phyloP scores from a whole-genome alignment of 2,888 invertebrate genomes.

The Orthonevra nobilis region DNA sequence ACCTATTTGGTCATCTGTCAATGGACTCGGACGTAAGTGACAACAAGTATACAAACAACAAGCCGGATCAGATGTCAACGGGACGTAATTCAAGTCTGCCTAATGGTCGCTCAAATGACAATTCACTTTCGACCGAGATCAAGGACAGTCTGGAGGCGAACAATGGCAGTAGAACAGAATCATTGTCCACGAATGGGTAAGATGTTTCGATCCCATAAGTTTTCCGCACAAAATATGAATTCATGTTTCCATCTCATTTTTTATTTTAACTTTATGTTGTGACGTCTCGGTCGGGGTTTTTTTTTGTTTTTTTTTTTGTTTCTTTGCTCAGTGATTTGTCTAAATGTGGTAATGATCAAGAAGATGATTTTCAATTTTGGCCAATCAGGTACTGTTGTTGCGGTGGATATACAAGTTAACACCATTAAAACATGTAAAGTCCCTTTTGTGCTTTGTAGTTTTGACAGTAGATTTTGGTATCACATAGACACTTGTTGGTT shows the following conservation, averaged over 20 bases:
- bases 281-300: conserved; percentile 39
- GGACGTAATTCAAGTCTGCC: conserved; percentile 73
- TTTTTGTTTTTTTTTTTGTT: too few species aligned
- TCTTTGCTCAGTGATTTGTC: conserved; percentile 71
- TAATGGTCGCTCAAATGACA: conserved; percentile 74
- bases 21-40: conserved; percentile 77
- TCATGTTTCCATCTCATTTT: conserved; percentile 58
- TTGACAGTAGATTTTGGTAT: conserved; percentile 10
- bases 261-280: conserved; percentile 42
- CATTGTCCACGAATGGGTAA: conserved; percentile 78
- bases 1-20: conserved; percentile 79
- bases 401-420: conserved; percentile 57
- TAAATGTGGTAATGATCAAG: conserved; percentile 74
- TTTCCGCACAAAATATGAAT: conserved; percentile 33
- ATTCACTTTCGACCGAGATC: conserved; percentile 67
- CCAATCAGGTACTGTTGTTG: conserved; percentile 77
- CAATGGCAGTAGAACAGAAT: conserved; percentile 77
- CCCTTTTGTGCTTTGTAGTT: conserved; percentile 23
- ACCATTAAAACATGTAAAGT: conserved; percentile 7
- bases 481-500: neutral
- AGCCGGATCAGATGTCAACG: conserved; percentile 74
- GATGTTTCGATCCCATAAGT: conserved; percentile 21
- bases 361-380: conserved; percentile 79
- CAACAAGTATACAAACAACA: conserved; percentile 78
- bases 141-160: conserved; percentile 75